A percentile compares a stretch with the other conserved stretches of the same genome.
phyloP scores from a whole-genome alignment of 2,113 vertebrate genomes.

The Elgaria multicarinata region DNA sequence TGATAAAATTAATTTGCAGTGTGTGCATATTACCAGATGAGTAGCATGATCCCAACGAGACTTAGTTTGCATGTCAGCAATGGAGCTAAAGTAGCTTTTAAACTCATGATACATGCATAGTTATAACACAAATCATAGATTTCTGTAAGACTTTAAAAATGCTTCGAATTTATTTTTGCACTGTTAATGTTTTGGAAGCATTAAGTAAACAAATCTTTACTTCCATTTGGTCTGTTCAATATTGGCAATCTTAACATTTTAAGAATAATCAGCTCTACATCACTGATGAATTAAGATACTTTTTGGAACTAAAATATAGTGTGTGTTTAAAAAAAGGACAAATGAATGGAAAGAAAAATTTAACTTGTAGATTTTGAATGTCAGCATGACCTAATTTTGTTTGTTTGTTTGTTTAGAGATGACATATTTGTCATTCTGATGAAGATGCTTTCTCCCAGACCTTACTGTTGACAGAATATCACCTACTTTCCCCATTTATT shows the following conservation, averaged over 20 bases:
- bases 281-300: neutral
- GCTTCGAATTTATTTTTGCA: neutral
- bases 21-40: neutral
- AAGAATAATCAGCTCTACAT: neutral
- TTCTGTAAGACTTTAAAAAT: neutral
- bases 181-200: slow-evolving; percentile 12
- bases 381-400: slow-evolving; percentile 57
- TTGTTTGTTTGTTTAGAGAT: slow-evolving; percentile 59
- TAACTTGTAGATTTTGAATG: slow-evolving; percentile 53
- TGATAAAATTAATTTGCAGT: neutral
- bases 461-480: slow-evolving; percentile 71
- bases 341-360: slow-evolving; percentile 46
- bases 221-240: slow-evolving; percentile 15
- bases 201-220: neutral
- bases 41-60: neutral
- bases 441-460: slow-evolving; percentile 63
- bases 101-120: neutral
- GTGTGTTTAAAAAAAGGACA: neutral
- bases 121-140: neutral
- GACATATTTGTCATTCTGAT: slow-evolving; percentile 71
- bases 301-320: neutral
- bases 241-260: slow-evolving; percentile 30
- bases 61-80: neutral
- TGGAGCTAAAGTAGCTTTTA: slow-evolving; percentile 32
- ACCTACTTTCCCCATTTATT: slow-evolving; percentile 72